Evolutionary conservation across 2,797 vertebrate species (phyloP).

Genomic region (Liasis olivaceus): DNA sequence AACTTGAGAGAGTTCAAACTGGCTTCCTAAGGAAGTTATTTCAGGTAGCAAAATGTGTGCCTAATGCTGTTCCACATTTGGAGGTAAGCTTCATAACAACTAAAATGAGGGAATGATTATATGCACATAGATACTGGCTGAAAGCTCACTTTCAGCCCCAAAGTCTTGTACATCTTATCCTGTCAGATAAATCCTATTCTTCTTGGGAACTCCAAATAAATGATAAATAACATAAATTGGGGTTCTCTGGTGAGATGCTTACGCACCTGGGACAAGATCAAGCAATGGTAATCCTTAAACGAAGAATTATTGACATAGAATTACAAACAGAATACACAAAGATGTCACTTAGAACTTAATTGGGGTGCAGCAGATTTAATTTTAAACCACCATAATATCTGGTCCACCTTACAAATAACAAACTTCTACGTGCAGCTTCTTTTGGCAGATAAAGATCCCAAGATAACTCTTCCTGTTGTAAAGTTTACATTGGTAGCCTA

Average conservation of each 20-base stretch:
- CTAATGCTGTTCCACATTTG: background rate
- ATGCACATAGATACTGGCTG: background rate
- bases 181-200: background rate
- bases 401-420: background rate
- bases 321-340: background rate
- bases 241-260: background rate
- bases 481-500: too few relatives aligned
- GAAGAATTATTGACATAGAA: background rate
- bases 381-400: background rate
- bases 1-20: background rate
- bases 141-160: background rate
- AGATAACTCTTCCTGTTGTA: too few relatives aligned
- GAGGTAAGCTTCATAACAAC: background rate
- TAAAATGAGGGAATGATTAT: background rate
- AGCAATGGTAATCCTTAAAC: background rate
- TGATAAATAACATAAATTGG: background rate
- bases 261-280: too few relatives aligned
- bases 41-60: background rate
- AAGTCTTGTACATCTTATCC: background rate
- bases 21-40: background rate
- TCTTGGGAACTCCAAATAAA: background rate
- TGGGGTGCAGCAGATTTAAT: background rate
- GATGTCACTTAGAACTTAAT: background rate
- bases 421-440: background rate
- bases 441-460: too few relatives aligned